Base-by-base conservation (phyloP, 2,113 vertebrate genomes). In the Ctenomys sociabilis region DNA sequence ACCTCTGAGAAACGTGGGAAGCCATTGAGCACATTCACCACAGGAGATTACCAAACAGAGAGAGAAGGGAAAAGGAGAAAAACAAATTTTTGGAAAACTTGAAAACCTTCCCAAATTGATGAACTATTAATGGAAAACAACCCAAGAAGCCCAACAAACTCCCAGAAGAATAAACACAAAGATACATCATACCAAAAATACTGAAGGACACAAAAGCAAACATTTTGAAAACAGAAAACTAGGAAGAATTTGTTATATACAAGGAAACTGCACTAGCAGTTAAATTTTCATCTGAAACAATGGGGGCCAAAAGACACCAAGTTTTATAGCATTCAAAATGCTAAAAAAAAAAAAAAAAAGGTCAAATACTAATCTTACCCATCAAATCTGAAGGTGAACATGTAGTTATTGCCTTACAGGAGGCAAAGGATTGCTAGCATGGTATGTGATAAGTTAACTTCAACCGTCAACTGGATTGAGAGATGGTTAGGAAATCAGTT, bases 61-160 rank as follows among this genome's bases (percentile, higher is more conserved):
- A 61, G 26, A 91, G 40, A 40, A 4, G 4, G 26, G 32, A 13
- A 63, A 35, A 72, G 16, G 5, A 32, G 19, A 6, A 40, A 72
- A 24, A 17, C 28, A 40, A 57, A 32, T 5, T n/a, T 9, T 64
- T 12, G 14, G 11, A 28, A 45, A 26, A 54, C 35, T 63, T 84
- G 37, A 87, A 82, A 52, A 66, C 22, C 40, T 64, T 24, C 52
- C 75, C 35, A 93, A 64, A 66, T 66, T 80, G 32, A 88, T 93
- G 61, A 88, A 94, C 92, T 59, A 49, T 40, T 90, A 87, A 81
- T 82, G 64, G 64, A 94, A 90, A 73, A 63, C 43, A 94, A 95
- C 75, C 57, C 66, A 82, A n/a, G 43, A 95, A 73, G 64, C 24
- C 68, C 77, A 85, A 77, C 32, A 85, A 80, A 91, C 40, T 84